These are phyloP conservation scores for Lasioglossum zephyrum DNA, from an alignment of 2,888 invertebrate genomes.

Conservation along the genomic window DNA sequence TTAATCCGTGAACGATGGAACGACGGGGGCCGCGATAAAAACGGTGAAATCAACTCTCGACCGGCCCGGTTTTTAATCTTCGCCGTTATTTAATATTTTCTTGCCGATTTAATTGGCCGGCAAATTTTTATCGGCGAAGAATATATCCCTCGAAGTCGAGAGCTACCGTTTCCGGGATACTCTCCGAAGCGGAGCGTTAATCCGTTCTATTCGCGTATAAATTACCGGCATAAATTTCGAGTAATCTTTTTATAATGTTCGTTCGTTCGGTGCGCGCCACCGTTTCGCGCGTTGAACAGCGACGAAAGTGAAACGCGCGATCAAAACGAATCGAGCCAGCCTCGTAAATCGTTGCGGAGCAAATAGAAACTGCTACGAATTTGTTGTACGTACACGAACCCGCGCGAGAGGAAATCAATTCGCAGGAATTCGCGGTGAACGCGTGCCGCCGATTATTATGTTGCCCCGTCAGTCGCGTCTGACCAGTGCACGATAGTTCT, in stretches of 20 bases:
- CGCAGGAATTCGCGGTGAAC: not conserved
- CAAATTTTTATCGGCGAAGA: not conserved
- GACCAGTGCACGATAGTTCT: not conserved
- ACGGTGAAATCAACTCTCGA: constrained; percentile 43
- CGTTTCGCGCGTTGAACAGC: not conserved
- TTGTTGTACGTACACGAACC: not conserved
- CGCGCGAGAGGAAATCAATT: constrained; percentile 2
- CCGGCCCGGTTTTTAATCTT: constrained; percentile 45
- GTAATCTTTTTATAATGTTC: not conserved
- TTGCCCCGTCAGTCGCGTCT: not conserved
- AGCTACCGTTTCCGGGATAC: not conserved
- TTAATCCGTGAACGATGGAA: constrained; percentile 59
- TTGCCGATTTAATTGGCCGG: constrained; percentile 39
- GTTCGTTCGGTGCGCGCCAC: not conserved
- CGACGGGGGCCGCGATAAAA: constrained; percentile 46
- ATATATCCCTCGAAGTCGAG: not conserved
- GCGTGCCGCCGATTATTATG: not conserved
- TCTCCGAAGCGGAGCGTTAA: not conserved
- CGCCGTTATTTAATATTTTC: constrained; percentile 51
- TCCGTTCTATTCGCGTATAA: not conserved
- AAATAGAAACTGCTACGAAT: not conserved
- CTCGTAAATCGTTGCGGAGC: not conserved
- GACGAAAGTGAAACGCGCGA: not conserved
- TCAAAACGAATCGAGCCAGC: not conserved
- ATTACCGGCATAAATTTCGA: not conserved